Conservation (phyloP, 2,888 invertebrate genomes). For the Polymixis lichenea region DNA sequence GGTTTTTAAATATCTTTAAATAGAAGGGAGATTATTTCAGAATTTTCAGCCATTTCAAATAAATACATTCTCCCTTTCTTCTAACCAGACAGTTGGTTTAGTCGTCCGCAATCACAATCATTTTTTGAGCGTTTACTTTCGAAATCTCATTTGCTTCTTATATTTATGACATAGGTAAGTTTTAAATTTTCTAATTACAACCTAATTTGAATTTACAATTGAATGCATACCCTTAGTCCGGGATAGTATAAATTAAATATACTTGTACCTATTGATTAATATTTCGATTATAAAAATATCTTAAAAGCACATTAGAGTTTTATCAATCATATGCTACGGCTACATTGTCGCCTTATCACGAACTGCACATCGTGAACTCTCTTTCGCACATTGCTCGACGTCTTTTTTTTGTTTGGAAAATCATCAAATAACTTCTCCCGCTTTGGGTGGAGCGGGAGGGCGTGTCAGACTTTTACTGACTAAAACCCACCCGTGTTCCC, state of each 20-base stretch:
- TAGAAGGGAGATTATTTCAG: not conserved
- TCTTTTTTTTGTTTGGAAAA: too few relatives aligned
- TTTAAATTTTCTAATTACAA: not conserved
- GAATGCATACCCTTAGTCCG: not conserved
- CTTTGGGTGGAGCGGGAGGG: too few relatives aligned
- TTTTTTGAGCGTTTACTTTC: not conserved
- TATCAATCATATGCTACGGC: too few relatives aligned
- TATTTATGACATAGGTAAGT: not conserved
- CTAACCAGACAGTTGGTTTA: not conserved
- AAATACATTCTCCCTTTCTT: not conserved
- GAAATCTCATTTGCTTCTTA: not conserved
- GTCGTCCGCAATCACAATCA: slow-evolving; percentile 2
- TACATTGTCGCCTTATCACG: too few relatives aligned
- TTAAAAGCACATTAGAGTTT: not conserved
- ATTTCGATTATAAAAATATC: not conserved
- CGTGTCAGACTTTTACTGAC: too few relatives aligned
- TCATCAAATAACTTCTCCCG: too few relatives aligned
- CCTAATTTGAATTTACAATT: too few relatives aligned
- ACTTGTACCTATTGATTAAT: not conserved
- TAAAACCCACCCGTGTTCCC: too few relatives aligned
- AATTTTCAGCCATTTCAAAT: not conserved
- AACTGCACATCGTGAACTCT: too few relatives aligned
- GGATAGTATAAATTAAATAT: not conserved
- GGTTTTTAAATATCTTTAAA: not conserved
- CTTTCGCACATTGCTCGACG: too few relatives aligned